Base-by-base conservation (phyloP, 2,113 vertebrate species). In the Rynchops niger region DNA sequence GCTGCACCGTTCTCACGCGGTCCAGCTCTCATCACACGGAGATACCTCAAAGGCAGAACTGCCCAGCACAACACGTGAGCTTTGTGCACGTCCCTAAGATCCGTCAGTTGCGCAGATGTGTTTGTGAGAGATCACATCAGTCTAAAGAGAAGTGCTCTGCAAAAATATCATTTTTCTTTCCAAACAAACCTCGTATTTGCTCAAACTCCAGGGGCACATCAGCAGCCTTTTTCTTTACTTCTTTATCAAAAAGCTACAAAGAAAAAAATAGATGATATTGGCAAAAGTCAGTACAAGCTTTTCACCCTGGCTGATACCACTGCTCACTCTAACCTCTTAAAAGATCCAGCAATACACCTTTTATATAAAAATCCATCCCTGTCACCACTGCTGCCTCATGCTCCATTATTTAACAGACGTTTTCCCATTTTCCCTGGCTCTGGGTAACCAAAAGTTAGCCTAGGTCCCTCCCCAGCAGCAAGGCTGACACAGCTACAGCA, bases 201-300 rank as follows among this genome's bases (percentile, higher is more conserved):
- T 99, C 98, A 90, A 99, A 99, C 97, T 99, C 99, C 96, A 99
- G 95, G 0, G 99, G 98, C 30, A 99, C 83, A 0, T 70, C 94
- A 11, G 95, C 93, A 9, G 40, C 84, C 53, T 97, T 97, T 25
- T 97, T 98, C 97, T 98, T 99, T 92, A 99, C 92, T 88, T 99
- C 99, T 86, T 72, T 97, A 81, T 99, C 99, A 94, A 99, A 99
- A 76, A 99, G 96, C 99, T 99, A 95, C 16, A 82, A 91, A 42
- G 83, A 23, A 8, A 70, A 82, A 61, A 69, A 81, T 3, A 88
- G 43, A 58, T 50, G 52, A 67, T 56, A 81, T 22, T 71, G 63
- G 76, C 52, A 95, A 70, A 94, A 80, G 4, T 80, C 58, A 77
- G 45, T 9, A 69, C 32, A 82, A 87, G 47, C 17, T 45, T 32